Evolutionary conservation across 2,888 invertebrate species (phyloP).

Genomic region (Cantharis lateralis): DNA sequence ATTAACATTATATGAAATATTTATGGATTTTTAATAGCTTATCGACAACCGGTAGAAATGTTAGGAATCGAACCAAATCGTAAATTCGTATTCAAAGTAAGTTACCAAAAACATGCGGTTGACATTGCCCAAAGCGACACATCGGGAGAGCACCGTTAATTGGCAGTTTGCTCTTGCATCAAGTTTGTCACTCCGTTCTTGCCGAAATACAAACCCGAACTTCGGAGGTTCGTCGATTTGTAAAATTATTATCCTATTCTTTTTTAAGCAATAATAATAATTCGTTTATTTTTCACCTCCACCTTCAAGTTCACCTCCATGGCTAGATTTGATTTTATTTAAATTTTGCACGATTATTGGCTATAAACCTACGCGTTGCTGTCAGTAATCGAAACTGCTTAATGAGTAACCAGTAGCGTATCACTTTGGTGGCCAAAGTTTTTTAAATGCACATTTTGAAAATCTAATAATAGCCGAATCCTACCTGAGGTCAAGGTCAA

Average conservation of each 20-base stretch:
- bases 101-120: constrained; percentile 28
- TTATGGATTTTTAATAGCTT: background rate
- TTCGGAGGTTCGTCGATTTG: constrained; percentile 2
- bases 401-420: too few species aligned
- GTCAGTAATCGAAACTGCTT: too few species aligned
- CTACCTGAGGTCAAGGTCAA: too few species aligned
- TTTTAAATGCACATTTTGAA: too few species aligned
- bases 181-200: constrained; percentile 27
- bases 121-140: constrained; percentile 29
- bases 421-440: too few species aligned
- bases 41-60: background rate
- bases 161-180: constrained; percentile 35
- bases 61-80: background rate
- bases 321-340: too few species aligned
- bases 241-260: background rate
- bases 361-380: too few species aligned
- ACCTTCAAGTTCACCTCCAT: too few species aligned
- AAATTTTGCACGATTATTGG: too few species aligned
- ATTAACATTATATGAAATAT: background rate
- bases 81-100: constrained; percentile 11
- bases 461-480: too few species aligned
- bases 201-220: constrained; percentile 14
- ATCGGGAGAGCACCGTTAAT: constrained; percentile 31
- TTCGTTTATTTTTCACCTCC: too few species aligned
- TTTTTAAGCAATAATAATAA: background rate